Percentiles rank a stretch among this genome's conserved stretches.
Conservation (phyloP, 2,797 vertebrate species). For the Tauraco hartlaubi region DNA sequence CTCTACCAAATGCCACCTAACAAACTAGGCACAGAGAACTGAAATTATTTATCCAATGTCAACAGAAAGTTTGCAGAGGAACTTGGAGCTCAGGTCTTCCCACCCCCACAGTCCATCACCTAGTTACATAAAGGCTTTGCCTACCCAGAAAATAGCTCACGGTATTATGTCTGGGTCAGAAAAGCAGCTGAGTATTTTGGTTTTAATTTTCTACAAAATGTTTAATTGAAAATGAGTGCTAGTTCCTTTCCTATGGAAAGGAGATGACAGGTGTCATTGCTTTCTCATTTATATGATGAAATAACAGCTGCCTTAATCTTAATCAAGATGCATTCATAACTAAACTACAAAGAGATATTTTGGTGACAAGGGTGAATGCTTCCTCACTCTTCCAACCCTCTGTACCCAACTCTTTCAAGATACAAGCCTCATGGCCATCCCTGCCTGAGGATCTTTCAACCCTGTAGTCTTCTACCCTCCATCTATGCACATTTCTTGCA, state of each 20-base stretch:
- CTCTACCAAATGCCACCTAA: background rate
- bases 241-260: background rate
- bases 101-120: background rate
- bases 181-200: background rate
- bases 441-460: background rate
- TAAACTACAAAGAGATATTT: background rate
- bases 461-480: background rate
- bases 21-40: background rate
- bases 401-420: background rate
- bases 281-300: background rate
- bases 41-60: background rate
- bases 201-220: background rate
- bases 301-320: background rate
- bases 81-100: background rate
- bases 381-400: background rate
- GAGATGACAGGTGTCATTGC: background rate
- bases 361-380: background rate
- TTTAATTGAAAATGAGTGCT: background rate
- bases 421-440: background rate
- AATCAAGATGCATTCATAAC: background rate
- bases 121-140: background rate
- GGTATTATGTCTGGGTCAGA: background rate
- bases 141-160: background rate
- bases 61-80: background rate
- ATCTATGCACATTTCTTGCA: background rate